These are phyloP conservation scores for Polyergus mexicanus DNA, from an alignment of 1,140 invertebrate species.

Conservation along the genomic window DNA sequence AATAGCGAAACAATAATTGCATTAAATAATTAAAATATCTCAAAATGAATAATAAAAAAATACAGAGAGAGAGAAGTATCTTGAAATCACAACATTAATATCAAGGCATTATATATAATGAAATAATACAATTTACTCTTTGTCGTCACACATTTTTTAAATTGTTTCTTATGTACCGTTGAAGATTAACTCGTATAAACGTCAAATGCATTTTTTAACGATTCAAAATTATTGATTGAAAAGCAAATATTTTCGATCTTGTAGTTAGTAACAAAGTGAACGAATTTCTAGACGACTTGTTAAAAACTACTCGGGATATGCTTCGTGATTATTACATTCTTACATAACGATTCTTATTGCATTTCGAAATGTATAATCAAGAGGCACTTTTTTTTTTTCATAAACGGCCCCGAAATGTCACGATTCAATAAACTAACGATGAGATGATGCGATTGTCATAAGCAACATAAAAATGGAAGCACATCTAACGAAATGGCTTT, in stretches of 20 bases:
- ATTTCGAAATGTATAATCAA: slow-evolving; percentile 11
- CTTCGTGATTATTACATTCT: not conserved
- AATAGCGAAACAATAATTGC: not conserved
- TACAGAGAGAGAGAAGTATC: not conserved
- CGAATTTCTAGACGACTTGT: not conserved
- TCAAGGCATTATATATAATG: not conserved
- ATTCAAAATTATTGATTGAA: not conserved
- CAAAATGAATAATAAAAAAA: not conserved
- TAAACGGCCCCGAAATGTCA: slow-evolving; percentile 47
- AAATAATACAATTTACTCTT: not conserved
- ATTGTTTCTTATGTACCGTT: not conserved
- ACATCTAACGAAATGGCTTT: slow-evolving; percentile 10
- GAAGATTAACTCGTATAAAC: not conserved
- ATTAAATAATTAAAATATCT: not conserved
- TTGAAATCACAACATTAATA: not conserved
- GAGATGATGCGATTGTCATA: slow-evolving; percentile 53
- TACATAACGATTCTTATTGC: not conserved
- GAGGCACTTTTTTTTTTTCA: slow-evolving; percentile 17
- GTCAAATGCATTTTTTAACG: not conserved
- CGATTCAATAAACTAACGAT: slow-evolving; percentile 49
- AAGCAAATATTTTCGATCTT: not conserved
- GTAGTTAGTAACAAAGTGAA: not conserved
- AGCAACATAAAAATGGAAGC: slow-evolving; percentile 45
- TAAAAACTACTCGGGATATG: not conserved
- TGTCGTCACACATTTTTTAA: not conserved